phyloP scores from a whole-genome alignment of 2,797 vertebrate species.

The Galaxias olidus region DNA sequence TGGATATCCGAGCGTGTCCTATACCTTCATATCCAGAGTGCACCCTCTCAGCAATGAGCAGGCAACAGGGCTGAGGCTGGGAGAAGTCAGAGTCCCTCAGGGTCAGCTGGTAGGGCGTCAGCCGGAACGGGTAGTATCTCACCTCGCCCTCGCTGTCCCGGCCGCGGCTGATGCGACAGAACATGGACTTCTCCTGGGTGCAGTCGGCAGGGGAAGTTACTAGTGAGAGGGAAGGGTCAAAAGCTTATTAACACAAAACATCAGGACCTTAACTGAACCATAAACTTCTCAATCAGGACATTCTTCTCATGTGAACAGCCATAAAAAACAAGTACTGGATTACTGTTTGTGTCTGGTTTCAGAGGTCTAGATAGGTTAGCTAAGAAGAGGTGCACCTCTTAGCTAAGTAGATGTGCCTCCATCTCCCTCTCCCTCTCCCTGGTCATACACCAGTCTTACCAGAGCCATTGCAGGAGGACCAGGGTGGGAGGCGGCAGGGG shows the following conservation, averaged over 20 bases:
- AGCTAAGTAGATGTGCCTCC: no score
- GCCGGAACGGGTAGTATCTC: conserved; percentile 68
- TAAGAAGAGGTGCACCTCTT: no score
- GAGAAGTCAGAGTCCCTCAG: conserved; percentile 50
- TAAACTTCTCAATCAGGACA: no score
- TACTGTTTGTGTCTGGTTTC: no score
- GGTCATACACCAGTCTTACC: conserved; percentile 66
- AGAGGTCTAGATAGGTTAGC: no score
- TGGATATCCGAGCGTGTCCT: conserved; percentile 28
- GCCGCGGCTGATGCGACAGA: conserved; percentile 78
- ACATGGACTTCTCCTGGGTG: conserved; percentile 78
- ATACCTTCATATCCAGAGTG: conserved; percentile 84
- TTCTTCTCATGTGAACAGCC: no score
- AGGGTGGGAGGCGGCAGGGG: conserved; percentile 70
- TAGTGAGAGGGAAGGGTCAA: not conserved
- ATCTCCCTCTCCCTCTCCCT: no score
- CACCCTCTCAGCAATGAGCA: conserved; percentile 77
- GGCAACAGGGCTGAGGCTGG: conserved; percentile 77
- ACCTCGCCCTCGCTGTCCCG: conserved; percentile 55
- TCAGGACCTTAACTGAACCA: no score
- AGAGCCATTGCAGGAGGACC: conserved; percentile 66
- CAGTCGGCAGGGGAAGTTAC: conserved; percentile 59
- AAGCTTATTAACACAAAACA: not conserved
- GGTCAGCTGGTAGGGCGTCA: conserved; percentile 72
- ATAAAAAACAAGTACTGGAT: no score